Evolutionary conservation across 2,113 vertebrate species (phyloP).

Genomic region (Amazona vittata): DNA sequence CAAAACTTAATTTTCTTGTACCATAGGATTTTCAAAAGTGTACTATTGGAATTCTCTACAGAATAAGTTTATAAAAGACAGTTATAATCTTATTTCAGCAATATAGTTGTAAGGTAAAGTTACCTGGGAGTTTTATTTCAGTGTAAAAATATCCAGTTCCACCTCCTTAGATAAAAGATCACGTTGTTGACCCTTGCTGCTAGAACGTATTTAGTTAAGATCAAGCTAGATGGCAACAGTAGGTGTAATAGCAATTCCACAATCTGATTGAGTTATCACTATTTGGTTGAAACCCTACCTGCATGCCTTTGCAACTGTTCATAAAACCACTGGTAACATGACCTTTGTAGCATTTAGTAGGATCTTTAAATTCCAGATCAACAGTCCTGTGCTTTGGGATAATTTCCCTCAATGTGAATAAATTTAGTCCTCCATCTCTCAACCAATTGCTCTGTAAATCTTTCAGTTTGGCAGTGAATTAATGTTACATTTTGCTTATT

Average conservation of each 20-base stretch:
- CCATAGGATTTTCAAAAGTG: not conserved
- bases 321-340: not conserved
- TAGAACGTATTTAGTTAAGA: not conserved
- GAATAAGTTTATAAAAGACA: not conserved
- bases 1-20: not conserved
- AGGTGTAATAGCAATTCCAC: not conserved
- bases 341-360: not conserved
- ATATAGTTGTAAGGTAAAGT: not conserved
- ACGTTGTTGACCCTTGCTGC: rapidly evolving
- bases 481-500: not conserved
- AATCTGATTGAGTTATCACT: not conserved
- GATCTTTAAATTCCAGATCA: not conserved
- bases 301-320: not conserved
- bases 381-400: not conserved
- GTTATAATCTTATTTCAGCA: not conserved
- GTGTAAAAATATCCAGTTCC: not conserved
- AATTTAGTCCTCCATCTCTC: not conserved
- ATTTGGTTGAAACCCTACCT: not conserved
- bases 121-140: not conserved
- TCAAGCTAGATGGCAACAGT: not conserved
- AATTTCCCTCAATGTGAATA: not conserved
- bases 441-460: not conserved
- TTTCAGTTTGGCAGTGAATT: not conserved
- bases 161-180: not conserved
- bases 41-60: not conserved